Evolutionary conservation across 2,113 vertebrate species (phyloP).

Genomic region (Gila orcuttii): DNA sequence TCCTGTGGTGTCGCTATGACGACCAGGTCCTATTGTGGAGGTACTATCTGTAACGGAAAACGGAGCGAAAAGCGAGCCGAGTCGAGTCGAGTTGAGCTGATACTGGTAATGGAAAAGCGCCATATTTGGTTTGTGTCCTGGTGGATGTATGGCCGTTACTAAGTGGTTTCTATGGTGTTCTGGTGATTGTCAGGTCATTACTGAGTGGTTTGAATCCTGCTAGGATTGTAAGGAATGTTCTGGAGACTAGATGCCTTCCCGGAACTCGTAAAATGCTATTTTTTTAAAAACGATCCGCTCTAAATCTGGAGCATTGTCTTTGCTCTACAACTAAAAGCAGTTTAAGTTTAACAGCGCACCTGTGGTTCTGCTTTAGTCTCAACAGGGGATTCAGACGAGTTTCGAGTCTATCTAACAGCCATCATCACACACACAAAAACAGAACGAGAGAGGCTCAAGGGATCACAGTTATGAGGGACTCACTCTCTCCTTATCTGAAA

Average conservation of each 20-base stretch:
- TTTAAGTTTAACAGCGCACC: neutral
- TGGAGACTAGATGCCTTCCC: neutral
- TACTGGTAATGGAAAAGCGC: too few relatives aligned
- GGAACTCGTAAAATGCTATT: neutral
- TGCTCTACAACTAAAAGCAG: neutral
- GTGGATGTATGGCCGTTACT: neutral
- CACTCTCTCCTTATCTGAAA: constrained; percentile 4
- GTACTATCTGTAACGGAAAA: too few relatives aligned
- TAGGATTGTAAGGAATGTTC: neutral
- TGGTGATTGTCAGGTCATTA: neutral
- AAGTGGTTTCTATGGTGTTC: neutral
- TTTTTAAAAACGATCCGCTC: neutral
- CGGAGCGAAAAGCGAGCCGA: too few relatives aligned
- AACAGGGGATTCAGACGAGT: neutral
- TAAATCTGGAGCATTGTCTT: too few relatives aligned
- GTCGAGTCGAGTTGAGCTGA: too few relatives aligned
- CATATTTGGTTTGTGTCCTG: neutral
- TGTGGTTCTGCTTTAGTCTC: constrained; percentile 18
- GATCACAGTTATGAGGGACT: constrained; percentile 3
- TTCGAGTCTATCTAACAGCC: constrained; percentile 6
- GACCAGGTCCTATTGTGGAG: too few relatives aligned
- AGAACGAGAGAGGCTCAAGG: neutral
- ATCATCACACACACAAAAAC: constrained; percentile 20
- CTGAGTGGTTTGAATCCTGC: neutral
- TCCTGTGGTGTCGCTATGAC: too few relatives aligned